Evolutionary conservation across 2,113 vertebrate genomes (phyloP), one percentile per base, ranked within the genome.

Genomic region (Centropus bengalensis): DNA sequence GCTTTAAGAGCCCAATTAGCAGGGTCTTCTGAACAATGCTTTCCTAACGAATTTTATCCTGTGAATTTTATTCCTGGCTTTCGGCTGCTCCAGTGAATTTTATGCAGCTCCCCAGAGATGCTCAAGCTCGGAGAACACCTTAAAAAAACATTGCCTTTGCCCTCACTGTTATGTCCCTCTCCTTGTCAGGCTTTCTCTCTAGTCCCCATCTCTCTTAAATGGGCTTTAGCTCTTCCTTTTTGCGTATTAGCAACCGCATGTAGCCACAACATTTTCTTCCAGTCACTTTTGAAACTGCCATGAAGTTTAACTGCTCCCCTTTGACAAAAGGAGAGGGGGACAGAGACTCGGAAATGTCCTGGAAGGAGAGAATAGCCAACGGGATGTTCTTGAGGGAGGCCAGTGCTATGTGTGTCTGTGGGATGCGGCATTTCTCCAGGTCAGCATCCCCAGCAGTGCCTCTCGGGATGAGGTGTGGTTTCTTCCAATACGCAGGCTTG

Each of bases 1-100:
- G 71, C 20, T 77, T 77, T 78, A 90, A 88, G 27, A 82, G 64
- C 32, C 64, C 93, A 36, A 81, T 94, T 91, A 94, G 36, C 22
- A 45, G 60, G 38, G n/a, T 4, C 88, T 84, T 94, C 73, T 81
- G 88, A 89, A 36, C 30, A 68, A 17, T 36, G 22, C 33, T 88
- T 38, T 93, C 33, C 49, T 70, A 28, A 88, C n/a, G 90, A 86
- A 24, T 36, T 36, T 36, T 36, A 36, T 32, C 76, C 68, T 64
- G 36, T 75, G 44, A 89, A 73, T 94, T 88, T 94, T 88, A 86
- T 81, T 94, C 73, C 71, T 76, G 64, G 30, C 36, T 94, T 95
- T 96, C 64, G 90, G 82, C 44, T 88, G 36, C 58, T 88, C n/a
- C 32, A 32, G 52, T 81, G 82, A 86, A 87, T 91, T 93, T 88